Conservation (phyloP, 2,888 invertebrate species). For the Dromius quadrimaculatus region DNA sequence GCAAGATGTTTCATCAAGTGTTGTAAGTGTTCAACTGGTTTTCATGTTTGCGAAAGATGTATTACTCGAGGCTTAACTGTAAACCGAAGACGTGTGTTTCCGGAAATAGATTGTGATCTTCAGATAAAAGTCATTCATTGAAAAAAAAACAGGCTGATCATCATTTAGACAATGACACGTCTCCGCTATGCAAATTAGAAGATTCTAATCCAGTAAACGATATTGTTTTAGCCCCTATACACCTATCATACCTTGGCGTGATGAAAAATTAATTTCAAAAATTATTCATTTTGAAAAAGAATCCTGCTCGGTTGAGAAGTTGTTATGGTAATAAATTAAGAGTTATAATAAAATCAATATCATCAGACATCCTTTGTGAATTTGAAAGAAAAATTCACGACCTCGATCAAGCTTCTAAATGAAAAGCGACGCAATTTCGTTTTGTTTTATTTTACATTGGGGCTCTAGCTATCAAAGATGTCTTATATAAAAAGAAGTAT, state of each 20-base stretch:
- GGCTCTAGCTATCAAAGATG: slow-evolving; percentile 48
- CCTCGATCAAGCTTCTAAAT: slow-evolving; percentile 46
- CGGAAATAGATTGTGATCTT: slow-evolving; percentile 47
- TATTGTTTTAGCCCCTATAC: slow-evolving; percentile 52
- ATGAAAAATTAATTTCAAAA: slow-evolving; percentile 51
- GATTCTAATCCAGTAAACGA: slow-evolving; percentile 39
- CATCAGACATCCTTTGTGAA: slow-evolving; percentile 48
- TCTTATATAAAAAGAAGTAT: slow-evolving; percentile 52
- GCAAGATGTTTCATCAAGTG: slow-evolving; percentile 54
- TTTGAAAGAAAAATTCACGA: slow-evolving; percentile 56
- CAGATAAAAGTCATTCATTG: slow-evolving; percentile 51
- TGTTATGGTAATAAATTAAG: too few species aligned
- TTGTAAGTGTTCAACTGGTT: slow-evolving; percentile 49
- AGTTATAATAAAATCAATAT: too few species aligned
- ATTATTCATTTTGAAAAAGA: slow-evolving; percentile 10
- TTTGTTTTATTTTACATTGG: slow-evolving; percentile 42
- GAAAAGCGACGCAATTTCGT: slow-evolving; percentile 56
- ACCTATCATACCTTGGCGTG: slow-evolving; percentile 48
- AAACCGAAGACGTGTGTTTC: slow-evolving; percentile 50
- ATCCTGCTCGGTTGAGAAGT: background rate
- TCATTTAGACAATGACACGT: slow-evolving; percentile 42
- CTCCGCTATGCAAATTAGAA: background rate
- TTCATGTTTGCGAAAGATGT: slow-evolving; percentile 54
- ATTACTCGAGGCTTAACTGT: slow-evolving; percentile 51
- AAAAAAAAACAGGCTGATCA: slow-evolving; percentile 50